Percentiles rank a stretch among this genome's conserved stretches.
These are phyloP conservation scores for Pangasius sanitwongsei DNA, from an alignment of 2,797 vertebrate genomes.

Conservation along the genomic window DNA sequence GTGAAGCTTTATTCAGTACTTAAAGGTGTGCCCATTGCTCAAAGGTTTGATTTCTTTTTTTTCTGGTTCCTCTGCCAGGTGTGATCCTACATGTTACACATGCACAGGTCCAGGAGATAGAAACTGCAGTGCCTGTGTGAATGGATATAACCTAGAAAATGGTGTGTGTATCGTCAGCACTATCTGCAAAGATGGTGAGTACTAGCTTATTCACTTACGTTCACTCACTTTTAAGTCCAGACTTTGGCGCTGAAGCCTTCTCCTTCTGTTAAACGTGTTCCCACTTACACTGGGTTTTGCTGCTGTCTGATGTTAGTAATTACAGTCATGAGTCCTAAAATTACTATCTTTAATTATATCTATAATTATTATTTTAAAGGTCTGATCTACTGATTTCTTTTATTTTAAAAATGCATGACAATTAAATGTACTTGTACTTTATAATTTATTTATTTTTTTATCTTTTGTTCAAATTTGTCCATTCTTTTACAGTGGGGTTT, in stretches of 20 bases:
- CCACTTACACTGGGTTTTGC: not conserved
- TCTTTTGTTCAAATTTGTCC: not conserved
- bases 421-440: not conserved
- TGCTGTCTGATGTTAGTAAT: not conserved
- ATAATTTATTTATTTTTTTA: not conserved
- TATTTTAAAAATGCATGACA: not conserved
- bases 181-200: slow-evolving; percentile 99
- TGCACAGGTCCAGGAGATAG: slow-evolving; percentile 91
- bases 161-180: slow-evolving; percentile 91
- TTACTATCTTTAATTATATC: not conserved
- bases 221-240: not conserved
- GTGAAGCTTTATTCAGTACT: not conserved
- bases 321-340: not conserved
- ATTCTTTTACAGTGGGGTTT: not conserved
- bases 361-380: not conserved
- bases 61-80: slow-evolving; percentile 73
- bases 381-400: not conserved
- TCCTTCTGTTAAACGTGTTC: not conserved
- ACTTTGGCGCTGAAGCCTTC: not conserved
- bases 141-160: slow-evolving; percentile 90
- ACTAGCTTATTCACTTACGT: not conserved
- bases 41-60: slow-evolving; percentile 40
- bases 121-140: slow-evolving; percentile 93
- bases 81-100: slow-evolving; percentile 89
- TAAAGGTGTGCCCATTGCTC: not conserved